Base-by-base conservation (phyloP, 2,113 vertebrate genomes). In the Xiphorhynchus elegans region DNA sequence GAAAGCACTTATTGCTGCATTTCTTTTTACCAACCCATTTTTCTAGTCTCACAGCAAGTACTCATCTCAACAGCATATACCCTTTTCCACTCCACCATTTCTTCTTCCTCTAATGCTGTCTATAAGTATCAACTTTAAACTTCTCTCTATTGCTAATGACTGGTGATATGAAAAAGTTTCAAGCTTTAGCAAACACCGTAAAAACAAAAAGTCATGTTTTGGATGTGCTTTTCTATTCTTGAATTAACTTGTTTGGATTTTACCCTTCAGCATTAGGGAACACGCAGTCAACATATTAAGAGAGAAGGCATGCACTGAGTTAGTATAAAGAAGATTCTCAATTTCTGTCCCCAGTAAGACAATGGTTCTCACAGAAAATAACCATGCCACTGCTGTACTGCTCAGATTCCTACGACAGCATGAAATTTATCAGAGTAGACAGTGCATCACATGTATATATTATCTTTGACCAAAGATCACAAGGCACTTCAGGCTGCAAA, bases 401-500 rank as follows among this genome's bases (percentile, higher is more conserved):
- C 18, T 92, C 19, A 14, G 20, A 62, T 40, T 73, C 70, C 59
- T 66, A 4, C 2, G 33, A 67, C 42, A 87, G 46, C 42, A 59
- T 1, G 1, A 55, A 81, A 67, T 39, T 73, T 66, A 79, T 69
- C 37, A 62, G 62, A 64, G 29, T 50, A 95, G 78, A 86, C 55
- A 76, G n/a, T 2, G 13, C 68, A 89, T 70, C 81, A 82, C 87
- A 63, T 9, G 0, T 33, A 33, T 26, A 6, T 35, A 47, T 78
- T 90, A 76, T 75, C 77, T 89, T 85, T 69, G 58, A 91, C 42
- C 84, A 79, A 94, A 83, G 91, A 93, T 64, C 53, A 84, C 67
- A 89, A 79, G 62, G 40, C 55, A 89, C 28, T 91, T 84, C 53
- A 85, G 40, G 37, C 67, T 82, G 12, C 52, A 94, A 87, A 70